phyloP scores from a whole-genome alignment of 2,113 vertebrate species.

The Pollimyrus isidori region DNA sequence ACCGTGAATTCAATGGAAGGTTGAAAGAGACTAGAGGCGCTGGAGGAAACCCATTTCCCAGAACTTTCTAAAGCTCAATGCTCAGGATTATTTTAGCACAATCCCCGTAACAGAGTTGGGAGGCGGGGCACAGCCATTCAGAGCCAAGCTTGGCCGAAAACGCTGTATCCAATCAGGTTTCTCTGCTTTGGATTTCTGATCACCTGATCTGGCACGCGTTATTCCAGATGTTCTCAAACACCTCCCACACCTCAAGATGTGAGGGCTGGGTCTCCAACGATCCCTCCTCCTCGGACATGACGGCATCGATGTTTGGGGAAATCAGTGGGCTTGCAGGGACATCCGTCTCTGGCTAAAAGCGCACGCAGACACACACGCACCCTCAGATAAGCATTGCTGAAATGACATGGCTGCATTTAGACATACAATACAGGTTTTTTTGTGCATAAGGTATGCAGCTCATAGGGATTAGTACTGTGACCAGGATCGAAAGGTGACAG shows the following conservation, averaged over 20 bases:
- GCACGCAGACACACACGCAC: neutral
- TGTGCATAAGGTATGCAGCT: neutral
- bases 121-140: neutral
- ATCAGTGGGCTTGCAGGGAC: conserved; percentile 22
- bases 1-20: neutral
- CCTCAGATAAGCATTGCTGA: neutral
- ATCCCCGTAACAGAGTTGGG: neutral
- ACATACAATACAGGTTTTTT: neutral
- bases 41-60: neutral
- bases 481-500: neutral
- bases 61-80: neutral
- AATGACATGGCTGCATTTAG: neutral
- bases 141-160: neutral
- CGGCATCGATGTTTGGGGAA: conserved; percentile 46
- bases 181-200: neutral
- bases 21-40: neutral
- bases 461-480: neutral
- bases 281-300: conserved; percentile 48
- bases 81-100: neutral
- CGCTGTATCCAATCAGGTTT: neutral
- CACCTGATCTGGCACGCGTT: conserved; percentile 73
- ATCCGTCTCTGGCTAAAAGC: conserved; percentile 21
- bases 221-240: conserved; percentile 81
- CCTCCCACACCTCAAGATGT: conserved; percentile 74
- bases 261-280: conserved; percentile 38